A percentile compares a stretch with the other conserved stretches of the same genome.
Conservation (phyloP, 2,797 vertebrate genomes). For the Psittacula derbiana region DNA sequence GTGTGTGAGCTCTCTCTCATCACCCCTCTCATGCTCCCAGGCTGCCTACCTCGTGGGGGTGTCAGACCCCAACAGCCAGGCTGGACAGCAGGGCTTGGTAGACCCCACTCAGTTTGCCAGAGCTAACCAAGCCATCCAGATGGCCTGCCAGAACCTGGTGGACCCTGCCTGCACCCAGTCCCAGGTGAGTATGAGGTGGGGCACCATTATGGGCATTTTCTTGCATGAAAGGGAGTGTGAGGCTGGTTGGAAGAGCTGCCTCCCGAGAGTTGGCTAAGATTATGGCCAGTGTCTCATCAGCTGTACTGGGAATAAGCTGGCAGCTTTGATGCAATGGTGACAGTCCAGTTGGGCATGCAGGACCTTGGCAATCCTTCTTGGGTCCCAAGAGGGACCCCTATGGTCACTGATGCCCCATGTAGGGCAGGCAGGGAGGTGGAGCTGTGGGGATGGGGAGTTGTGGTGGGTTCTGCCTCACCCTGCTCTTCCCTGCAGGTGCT, state of each 20-base stretch:
- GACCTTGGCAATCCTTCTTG: neutral
- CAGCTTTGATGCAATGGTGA: neutral
- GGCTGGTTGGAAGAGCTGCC: neutral
- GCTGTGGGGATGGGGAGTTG: accelerated
- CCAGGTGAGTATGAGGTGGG: constrained; percentile 79
- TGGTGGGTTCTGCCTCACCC: neutral
- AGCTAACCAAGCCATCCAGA: constrained; percentile 97
- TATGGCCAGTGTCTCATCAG: neutral
- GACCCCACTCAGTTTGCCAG: constrained; percentile 96
- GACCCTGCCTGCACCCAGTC: constrained; percentile 96
- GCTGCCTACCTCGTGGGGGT: constrained; percentile 93
- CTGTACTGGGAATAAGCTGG: neutral
- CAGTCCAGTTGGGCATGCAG: neutral
- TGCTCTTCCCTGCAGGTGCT: constrained; percentile 81
- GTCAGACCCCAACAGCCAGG: constrained; percentile 93
- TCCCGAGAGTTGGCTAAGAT: neutral
- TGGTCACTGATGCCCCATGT: neutral
- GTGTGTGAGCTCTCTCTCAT: neutral
- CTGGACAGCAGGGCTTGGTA: constrained; percentile 93
- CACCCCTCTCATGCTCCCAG: constrained; percentile 57
- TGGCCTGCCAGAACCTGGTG: constrained; percentile 97
- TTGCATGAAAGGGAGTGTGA: neutral
- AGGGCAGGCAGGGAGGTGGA: neutral
- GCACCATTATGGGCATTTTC: neutral
- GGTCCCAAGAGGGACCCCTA: neutral